A percentile compares a stretch with the other conserved stretches of the same genome.
Conservation (phyloP, 1,140 invertebrate genomes). For the Procambarus virginalis region DNA sequence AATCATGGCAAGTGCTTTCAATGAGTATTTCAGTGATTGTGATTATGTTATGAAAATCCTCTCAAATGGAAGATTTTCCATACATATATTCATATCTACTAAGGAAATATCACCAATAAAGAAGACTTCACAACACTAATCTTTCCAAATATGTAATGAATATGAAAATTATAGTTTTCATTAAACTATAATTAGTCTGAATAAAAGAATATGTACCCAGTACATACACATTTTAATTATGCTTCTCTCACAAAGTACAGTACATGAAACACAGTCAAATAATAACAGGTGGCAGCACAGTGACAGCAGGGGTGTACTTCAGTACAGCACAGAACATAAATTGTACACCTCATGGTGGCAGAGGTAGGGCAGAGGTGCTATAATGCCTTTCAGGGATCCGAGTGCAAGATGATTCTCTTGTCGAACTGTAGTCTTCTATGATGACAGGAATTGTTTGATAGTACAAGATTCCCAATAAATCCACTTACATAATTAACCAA, state of each 20-base stretch:
- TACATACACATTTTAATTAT: background rate
- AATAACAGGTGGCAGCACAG: slow-evolving; percentile 6
- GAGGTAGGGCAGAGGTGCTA: slow-evolving; percentile 25
- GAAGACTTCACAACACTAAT: background rate
- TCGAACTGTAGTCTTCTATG: background rate
- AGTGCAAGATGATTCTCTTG: background rate
- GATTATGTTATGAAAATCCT: background rate
- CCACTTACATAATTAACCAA: background rate
- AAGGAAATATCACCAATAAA: slow-evolving; percentile 4
- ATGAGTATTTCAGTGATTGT: background rate
- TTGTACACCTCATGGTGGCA: background rate
- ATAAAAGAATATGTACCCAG: background rate
- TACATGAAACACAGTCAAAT: background rate
- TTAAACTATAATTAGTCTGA: background rate
- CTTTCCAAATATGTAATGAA: background rate
- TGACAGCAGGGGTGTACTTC: background rate
- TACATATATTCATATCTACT: background rate
- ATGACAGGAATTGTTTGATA: background rate
- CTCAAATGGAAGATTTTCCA: background rate
- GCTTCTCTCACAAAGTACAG: no score
- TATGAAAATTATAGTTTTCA: background rate
- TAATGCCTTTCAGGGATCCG: background rate
- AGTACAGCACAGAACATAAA: background rate
- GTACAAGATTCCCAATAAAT: background rate
- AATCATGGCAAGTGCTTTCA: background rate